These are phyloP conservation scores for Rattus norvegicus DNA, from an alignment of 2,113 vertebrate species.

Conservation along the genomic window GRCr8 NC_086024.1:42367501-42368000, in stretches of 20 bases:
- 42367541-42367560: not conserved
- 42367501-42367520: not conserved
- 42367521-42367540: not conserved
- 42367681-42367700: not conserved
- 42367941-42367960: accelerated
- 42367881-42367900: not conserved
- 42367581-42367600: not conserved
- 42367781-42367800: not conserved
- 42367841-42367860: not conserved
- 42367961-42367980: not conserved
- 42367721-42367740: not conserved
- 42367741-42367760: not conserved
- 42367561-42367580: not conserved
- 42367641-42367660: not conserved
- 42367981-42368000: not conserved
- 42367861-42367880: not conserved
- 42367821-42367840: not conserved
- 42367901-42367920: not conserved
- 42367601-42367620: not conserved
- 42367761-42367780: not conserved
- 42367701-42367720: not conserved
- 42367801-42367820: not conserved
- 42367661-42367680: not conserved
- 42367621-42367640: accelerated
- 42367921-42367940: accelerated